Conservation (phyloP, 2,888 invertebrate genomes). For the Drosophila maculinotata region DNA sequence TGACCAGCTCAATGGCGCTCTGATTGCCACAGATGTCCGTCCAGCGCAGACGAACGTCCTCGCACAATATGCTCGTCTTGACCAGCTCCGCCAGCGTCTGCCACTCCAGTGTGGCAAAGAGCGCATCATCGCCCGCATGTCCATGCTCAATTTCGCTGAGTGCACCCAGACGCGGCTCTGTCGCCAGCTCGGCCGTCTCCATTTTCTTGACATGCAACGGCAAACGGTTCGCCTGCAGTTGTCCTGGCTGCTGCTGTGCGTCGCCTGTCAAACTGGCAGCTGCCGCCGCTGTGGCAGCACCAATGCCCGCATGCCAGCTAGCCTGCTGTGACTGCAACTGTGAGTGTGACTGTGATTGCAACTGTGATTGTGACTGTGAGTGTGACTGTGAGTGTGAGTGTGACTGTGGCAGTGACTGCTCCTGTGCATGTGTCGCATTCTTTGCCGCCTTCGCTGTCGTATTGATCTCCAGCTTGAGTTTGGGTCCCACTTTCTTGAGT, state of each 20-base stretch:
- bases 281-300: slow-evolving; percentile 27
- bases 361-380: no score
- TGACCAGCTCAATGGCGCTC: slow-evolving; percentile 90
- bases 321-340: slow-evolving; percentile 30
- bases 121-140: slow-evolving; percentile 61
- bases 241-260: slow-evolving; percentile 16
- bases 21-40: slow-evolving; percentile 92
- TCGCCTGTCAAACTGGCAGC: slow-evolving; percentile 2
- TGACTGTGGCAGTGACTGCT: neutral
- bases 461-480: slow-evolving; percentile 70
- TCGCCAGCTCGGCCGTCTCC: slow-evolving; percentile 42
- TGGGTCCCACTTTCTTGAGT: slow-evolving; percentile 86
- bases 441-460: slow-evolving; percentile 5
- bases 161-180: slow-evolving; percentile 33
- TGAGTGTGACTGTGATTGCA: slow-evolving; percentile 45
- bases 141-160: slow-evolving; percentile 76
- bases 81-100: slow-evolving; percentile 84
- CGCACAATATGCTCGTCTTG: slow-evolving; percentile 84
- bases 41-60: slow-evolving; percentile 90
- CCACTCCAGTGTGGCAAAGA: slow-evolving; percentile 75
- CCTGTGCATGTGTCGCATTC: neutral
- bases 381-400: slow-evolving; percentile 7
- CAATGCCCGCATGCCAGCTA: slow-evolving; percentile 14
- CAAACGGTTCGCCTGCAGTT: slow-evolving; percentile 52
- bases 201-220: slow-evolving; percentile 74